A percentile compares a stretch with the other conserved stretches of the same genome.
phyloP scores from a whole-genome alignment of 2,888 invertebrate genomes.

The Tipula vernalis region DNA sequence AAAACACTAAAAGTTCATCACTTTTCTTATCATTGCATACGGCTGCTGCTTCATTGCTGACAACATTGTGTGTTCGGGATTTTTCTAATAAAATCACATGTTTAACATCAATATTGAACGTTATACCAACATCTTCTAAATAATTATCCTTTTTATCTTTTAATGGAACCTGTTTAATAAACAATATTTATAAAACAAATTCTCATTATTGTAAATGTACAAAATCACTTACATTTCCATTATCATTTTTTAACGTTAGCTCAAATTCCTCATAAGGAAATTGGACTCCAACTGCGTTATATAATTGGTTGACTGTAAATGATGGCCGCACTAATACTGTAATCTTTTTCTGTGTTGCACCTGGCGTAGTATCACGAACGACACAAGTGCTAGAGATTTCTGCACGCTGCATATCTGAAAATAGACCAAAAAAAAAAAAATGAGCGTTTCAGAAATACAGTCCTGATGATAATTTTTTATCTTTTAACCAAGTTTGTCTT shows the following conservation, averaged over 20 bases:
- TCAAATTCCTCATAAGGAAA: slow-evolving; percentile 30
- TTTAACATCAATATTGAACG: neutral
- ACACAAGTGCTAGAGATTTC: slow-evolving; percentile 23
- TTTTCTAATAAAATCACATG: neutral
- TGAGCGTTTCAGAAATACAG: no score
- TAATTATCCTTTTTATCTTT: slow-evolving; percentile 23
- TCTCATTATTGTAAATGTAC: neutral
- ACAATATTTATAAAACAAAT: neutral
- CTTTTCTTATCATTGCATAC: neutral
- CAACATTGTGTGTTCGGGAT: neutral
- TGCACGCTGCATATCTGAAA: slow-evolving; percentile 24
- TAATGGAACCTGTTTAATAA: slow-evolving; percentile 26
- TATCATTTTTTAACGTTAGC: slow-evolving; percentile 27
- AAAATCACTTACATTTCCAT: slow-evolving; percentile 10
- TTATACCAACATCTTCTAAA: slow-evolving; percentile 12
- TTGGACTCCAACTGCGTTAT: slow-evolving; percentile 28
- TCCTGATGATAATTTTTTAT: no score
- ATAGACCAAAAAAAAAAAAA: neutral
- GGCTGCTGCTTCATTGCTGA: neutral
- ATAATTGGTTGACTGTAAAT: slow-evolving; percentile 29
- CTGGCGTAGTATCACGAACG: slow-evolving; percentile 31
- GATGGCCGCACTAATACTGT: slow-evolving; percentile 29
- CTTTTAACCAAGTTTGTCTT: no score
- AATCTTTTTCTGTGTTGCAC: slow-evolving; percentile 31
- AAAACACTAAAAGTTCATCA: neutral